Conservation (phyloP, 1,140 invertebrate species). For the Babylonia areolata region DNA sequence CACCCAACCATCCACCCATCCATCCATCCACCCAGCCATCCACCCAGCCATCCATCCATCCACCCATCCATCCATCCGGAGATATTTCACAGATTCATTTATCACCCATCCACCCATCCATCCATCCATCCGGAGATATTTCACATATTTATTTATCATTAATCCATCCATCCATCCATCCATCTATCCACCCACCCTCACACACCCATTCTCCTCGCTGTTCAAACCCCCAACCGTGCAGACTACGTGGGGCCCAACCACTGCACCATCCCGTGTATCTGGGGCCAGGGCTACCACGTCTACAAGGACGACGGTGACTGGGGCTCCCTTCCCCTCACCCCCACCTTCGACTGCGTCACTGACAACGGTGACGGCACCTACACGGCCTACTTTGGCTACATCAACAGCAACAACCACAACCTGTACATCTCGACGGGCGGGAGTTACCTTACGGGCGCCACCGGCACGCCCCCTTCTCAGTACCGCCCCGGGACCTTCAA, state of each 20-base stretch:
- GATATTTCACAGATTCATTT: too few species aligned
- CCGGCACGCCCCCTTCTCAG: neutral
- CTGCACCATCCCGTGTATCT: slow-evolving; percentile 58
- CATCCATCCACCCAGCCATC: too few species aligned
- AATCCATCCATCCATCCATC: too few species aligned
- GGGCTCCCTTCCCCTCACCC: slow-evolving; percentile 45
- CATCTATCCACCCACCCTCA: too few species aligned
- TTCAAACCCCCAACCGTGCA: too few species aligned
- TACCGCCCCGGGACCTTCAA: neutral
- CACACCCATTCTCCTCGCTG: too few species aligned
- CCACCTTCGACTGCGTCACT: slow-evolving; percentile 53
- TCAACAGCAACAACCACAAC: slow-evolving; percentile 61
- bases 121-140: too few species aligned
- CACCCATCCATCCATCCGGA: too few species aligned
- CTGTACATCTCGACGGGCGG: slow-evolving; percentile 51
- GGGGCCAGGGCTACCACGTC: slow-evolving; percentile 40
- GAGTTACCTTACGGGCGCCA: neutral
- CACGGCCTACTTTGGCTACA: slow-evolving; percentile 65
- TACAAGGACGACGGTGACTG: slow-evolving; percentile 48
- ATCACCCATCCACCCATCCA: too few species aligned
- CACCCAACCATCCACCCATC: too few species aligned
- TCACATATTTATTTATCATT: too few species aligned
- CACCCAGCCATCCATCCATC: too few species aligned
- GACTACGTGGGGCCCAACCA: slow-evolving; percentile 64
- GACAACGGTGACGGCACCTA: slow-evolving; percentile 35